Conservation (phyloP, 1,140 invertebrate genomes). For the Myzus persicae region DNA sequence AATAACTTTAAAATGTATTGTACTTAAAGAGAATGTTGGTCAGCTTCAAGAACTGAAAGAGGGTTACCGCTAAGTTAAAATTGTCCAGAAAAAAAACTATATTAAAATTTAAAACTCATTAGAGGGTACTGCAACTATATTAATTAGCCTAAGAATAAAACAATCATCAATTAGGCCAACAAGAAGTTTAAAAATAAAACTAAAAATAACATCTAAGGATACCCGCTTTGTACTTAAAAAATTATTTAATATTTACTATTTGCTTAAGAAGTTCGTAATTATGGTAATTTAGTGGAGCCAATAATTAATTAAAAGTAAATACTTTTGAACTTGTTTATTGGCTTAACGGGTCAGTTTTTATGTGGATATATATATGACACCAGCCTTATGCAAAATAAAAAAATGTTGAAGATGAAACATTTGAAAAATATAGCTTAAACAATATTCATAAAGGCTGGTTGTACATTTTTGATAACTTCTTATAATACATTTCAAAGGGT, state of each 20-base stretch:
- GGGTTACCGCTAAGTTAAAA: neutral
- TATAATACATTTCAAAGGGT: neutral
- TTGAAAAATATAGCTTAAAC: neutral
- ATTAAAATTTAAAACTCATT: conserved; percentile 18
- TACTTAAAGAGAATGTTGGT: neutral
- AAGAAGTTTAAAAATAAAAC: neutral
- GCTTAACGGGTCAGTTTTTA: neutral
- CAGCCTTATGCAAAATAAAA: neutral
- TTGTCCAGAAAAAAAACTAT: neutral
- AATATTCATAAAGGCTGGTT: too few relatives aligned
- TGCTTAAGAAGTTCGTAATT: neutral
- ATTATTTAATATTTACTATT: neutral
- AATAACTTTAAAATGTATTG: neutral
- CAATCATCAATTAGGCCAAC: neutral
- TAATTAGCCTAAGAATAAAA: neutral
- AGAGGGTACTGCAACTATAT: neutral
- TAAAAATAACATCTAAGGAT: neutral
- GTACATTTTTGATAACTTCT: too few relatives aligned
- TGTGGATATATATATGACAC: neutral
- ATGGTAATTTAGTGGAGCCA: neutral
- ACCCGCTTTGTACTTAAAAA: neutral
- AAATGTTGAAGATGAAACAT: neutral
- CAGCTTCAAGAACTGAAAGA: neutral
- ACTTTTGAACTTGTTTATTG: neutral
- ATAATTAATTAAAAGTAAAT: neutral